Conservation (phyloP, 2,888 invertebrate genomes). For the Zaprionus bogoriensis region DNA sequence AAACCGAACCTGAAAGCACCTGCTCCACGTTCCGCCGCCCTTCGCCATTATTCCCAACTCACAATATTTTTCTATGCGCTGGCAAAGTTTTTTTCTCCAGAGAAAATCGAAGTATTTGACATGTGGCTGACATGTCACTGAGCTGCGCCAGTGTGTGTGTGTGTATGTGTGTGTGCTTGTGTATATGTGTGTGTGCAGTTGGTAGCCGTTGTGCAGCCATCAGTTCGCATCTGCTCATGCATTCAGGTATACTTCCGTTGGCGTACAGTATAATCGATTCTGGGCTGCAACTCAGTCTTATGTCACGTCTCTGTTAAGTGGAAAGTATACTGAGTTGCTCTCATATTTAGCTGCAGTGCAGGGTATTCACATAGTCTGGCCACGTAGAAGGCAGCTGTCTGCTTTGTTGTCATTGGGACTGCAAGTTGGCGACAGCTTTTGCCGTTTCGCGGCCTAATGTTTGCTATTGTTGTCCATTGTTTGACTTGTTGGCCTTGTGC, state of each 20-base stretch:
- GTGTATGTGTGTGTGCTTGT: conserved; percentile 9
- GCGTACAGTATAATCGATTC: background rate
- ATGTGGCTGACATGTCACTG: conserved; percentile 60
- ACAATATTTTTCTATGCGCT: conserved; percentile 13
- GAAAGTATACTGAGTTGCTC: background rate
- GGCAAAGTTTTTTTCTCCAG: conserved; percentile 6
- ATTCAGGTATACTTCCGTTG: background rate
- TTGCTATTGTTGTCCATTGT: conserved; percentile 42
- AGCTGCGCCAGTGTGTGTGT: conserved; percentile 14
- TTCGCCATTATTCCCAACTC: background rate
- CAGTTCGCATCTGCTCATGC: conserved; percentile 22
- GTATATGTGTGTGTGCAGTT: background rate
- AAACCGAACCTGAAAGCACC: background rate
- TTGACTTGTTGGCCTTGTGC: conserved; percentile 45
- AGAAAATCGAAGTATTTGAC: conserved; percentile 69
- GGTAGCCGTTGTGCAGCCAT: conserved; percentile 17
- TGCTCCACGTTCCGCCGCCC: background rate
- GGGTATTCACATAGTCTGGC: conserved; percentile 12
- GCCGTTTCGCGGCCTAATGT: conserved; percentile 3
- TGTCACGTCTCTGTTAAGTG: too few relatives aligned
- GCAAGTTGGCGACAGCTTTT: conserved; percentile 3
- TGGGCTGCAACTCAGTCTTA: background rate
- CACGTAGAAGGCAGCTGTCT: background rate
- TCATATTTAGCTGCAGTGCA: background rate
- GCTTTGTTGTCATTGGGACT: background rate